Evolutionary conservation across 2,113 vertebrate species (phyloP), one percentile per base, ranked within the genome.

Genomic region (Clarias gariepinus): DNA sequence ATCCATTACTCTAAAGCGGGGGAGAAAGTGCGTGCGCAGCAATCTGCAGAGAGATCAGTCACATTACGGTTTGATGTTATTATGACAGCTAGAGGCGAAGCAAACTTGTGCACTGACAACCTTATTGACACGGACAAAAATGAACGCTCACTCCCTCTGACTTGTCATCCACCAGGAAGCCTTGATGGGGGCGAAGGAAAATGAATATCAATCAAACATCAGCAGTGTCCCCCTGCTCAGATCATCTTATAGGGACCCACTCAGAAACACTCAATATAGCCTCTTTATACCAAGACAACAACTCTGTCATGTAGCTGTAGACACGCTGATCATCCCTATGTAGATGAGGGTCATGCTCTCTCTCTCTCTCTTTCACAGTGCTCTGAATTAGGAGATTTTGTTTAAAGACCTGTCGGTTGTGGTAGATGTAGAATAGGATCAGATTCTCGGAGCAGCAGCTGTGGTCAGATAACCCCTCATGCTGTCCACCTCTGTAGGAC

Each of bases 391-490:
- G 7, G 1, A n/a, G 19, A 11, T 30, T 57, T 19, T 30, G 6
- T 15, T 78, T 57, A 55, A 28, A 28, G 25, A 8, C 10, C 25
- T 60, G 78, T 23, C 9, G 10, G 3, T 60, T 85, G 64, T 60
- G 81, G 61, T 83, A 53, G 81, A 47, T 79, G 84, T 76, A 77
- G 76, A 60, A 83, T 77, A 71, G 41, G 58, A 73, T 33, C n/a
- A 73, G 79, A 53, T 83, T 84, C 64, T 60, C 12, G 0, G 79
- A 58, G 84, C 81, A 88, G 87, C 77, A 88, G 81, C 82, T 87
- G 76, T 79, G 87, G 68, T 83, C 82, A 89, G 91, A 92, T 92
- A 90, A 92, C 89, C 88, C 88, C 83, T 86, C 88, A 88, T 89
- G 80, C 90, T 83, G 77, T 64, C 76, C 63, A 77, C 64, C 63